Base-by-base conservation (phyloP, 2,113 vertebrate species). In the Chascanopsetta lugubris region DNA sequence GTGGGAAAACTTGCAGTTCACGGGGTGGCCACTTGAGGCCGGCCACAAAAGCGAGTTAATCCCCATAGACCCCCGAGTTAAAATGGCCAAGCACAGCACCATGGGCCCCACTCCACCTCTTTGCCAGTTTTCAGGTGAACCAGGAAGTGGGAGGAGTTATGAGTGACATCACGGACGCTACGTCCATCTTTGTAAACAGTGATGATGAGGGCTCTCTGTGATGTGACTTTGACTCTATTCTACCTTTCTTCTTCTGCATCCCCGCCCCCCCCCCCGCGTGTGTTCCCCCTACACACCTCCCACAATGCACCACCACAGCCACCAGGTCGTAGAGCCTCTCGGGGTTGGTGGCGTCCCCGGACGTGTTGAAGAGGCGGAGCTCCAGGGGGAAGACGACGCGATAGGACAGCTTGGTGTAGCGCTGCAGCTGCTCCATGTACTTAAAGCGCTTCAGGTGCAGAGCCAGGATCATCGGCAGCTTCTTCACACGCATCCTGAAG, bases 381-480 rank as follows among this genome's bases (percentile, higher is more conserved):
- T 98, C 96, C 92, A 98, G 91, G 2, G 96, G 96, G 88, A 98
- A 98, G 65, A 98, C 96, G 1, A 98, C 96, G 0, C 96, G 94
- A 59, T 98, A 98, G 10, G 96, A 98, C 61, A 98, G 93, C 87
- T 98, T 98, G 53, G 96, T 98, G 53, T 98, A 98, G 76, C 96
- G 94, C 87, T 98, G 96, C 24, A 98, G 80, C 75, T 98, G 95
- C 62, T 98, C 96, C 96, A 98, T 98, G 57, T 98, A 98, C 88
- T 98, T 98, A 85, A 98, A 98, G 63, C 96, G 92, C 89, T 98
- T 98, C 49, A 98, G 94, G 79, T 98, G 96, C 83, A 98, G 89
- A 48, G 96, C 96, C 88, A 98, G 85, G 78, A 98, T 98, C 96
- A 98, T 98, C 8, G 96, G 96, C 82, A 98, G 92, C 81, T 97